Conservation (phyloP, 2,113 vertebrate genomes). For the Microtus ochrogaster region DNA sequence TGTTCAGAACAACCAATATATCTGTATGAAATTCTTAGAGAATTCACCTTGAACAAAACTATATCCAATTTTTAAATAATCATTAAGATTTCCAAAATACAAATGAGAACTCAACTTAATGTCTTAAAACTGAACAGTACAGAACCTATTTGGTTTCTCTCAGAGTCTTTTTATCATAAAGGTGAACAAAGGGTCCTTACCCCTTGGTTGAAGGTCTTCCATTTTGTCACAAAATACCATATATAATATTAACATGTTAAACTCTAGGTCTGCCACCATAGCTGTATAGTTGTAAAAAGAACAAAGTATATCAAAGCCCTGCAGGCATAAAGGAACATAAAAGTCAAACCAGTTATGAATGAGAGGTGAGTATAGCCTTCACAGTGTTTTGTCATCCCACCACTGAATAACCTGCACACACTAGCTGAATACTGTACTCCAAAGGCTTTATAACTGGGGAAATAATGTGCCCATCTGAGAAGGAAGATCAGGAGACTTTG, state of each 20-base stretch:
- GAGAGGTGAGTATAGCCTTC: not conserved
- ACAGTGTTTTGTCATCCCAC: not conserved
- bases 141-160: conserved; percentile 54
- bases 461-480: not conserved
- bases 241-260: conserved; percentile 65
- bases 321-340: not conserved
- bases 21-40: not conserved
- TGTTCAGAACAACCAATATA: not conserved
- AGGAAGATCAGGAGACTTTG: not conserved
- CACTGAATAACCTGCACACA: not conserved
- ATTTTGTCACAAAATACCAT: not conserved
- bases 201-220: conserved; percentile 53
- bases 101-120: conserved; percentile 34
- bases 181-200: conserved; percentile 29
- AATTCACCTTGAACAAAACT: not conserved
- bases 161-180: not conserved
- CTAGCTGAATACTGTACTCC: not conserved
- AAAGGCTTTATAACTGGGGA: not conserved
- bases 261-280: conserved; percentile 74
- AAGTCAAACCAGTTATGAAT: not conserved
- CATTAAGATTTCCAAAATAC: not conserved
- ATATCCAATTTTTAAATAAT: conserved; percentile 39
- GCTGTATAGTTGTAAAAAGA: conserved; percentile 33
- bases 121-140: conserved; percentile 73
- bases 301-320: not conserved